phyloP scores from a whole-genome alignment of 1,140 invertebrate genomes.

The Halesus radiatus region DNA sequence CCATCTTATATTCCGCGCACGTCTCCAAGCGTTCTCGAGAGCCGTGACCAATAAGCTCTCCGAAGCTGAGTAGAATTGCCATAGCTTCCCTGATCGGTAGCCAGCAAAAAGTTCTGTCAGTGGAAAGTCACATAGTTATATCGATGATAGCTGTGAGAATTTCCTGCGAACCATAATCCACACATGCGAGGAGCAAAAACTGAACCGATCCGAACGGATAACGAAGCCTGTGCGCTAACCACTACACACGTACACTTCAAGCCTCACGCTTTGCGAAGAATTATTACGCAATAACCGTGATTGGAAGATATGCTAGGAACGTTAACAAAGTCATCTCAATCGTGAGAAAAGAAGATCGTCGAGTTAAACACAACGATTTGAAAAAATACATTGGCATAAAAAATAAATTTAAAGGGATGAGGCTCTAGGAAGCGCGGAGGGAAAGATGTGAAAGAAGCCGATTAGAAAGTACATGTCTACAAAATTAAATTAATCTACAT shows the following conservation, averaged over 20 bases:
- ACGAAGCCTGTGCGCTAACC: no score
- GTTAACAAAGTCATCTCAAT: neutral
- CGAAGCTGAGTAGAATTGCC: neutral
- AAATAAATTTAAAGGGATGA: no score
- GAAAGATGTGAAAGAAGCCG: no score
- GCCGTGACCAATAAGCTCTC: no score
- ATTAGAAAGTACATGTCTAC: no score
- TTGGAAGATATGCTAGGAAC: neutral
- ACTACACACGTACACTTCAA: no score
- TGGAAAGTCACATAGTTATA: neutral
- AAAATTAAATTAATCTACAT: no score
- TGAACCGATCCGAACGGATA: neutral
- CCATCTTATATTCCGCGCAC: neutral
- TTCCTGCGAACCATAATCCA: conserved; percentile 9
- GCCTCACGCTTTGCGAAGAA: no score
- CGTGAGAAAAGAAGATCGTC: neutral
- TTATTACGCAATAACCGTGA: neutral
- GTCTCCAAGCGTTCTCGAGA: neutral
- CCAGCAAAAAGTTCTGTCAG: neutral
- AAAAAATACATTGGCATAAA: no score
- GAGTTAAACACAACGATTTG: no score
- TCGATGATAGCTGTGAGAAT: neutral
- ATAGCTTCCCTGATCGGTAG: neutral
- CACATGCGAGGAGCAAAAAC: neutral
- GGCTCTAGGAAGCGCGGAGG: no score